Percentiles rank a stretch among this genome's conserved stretches.
phyloP scores from a whole-genome alignment of 1,140 invertebrate genomes.

The Bombus waltoni region DNA sequence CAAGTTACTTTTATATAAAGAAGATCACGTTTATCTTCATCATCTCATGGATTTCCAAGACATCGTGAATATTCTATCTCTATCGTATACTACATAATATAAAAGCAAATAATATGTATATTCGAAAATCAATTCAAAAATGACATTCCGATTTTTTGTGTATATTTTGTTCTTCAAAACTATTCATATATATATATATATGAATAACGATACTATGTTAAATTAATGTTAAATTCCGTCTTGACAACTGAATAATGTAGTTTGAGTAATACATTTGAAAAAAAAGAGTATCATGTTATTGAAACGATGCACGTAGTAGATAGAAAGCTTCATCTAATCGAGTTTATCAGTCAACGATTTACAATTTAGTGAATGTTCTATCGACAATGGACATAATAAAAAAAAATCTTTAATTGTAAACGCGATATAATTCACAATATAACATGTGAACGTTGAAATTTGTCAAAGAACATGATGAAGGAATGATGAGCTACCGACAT shows the following conservation, averaged over 20 bases:
- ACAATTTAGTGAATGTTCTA: neutral
- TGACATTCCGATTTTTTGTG: neutral
- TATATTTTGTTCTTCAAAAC: neutral
- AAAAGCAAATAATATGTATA: neutral
- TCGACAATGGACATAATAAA: neutral
- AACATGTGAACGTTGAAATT: neutral
- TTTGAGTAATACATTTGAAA: neutral
- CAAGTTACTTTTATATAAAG: too few relatives aligned
- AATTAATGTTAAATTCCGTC: neutral
- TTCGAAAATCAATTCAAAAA: neutral
- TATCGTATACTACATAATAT: neutral
- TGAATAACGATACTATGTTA: neutral
- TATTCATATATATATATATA: neutral
- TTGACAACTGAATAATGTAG: constrained; percentile 16
- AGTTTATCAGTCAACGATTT: constrained; percentile 1
- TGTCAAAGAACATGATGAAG: neutral
- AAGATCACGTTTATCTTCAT: neutral
- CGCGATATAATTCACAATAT: too few relatives aligned
- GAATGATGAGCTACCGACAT: too few relatives aligned
- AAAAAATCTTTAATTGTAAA: neutral
- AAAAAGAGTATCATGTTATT: neutral
- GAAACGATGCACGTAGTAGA: neutral
- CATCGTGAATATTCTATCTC: too few relatives aligned
- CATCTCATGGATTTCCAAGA: neutral
- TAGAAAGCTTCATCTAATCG: neutral